phyloP scores from a whole-genome alignment of 2,888 invertebrate genomes.

The Aleiodes leptofemur region DNA sequence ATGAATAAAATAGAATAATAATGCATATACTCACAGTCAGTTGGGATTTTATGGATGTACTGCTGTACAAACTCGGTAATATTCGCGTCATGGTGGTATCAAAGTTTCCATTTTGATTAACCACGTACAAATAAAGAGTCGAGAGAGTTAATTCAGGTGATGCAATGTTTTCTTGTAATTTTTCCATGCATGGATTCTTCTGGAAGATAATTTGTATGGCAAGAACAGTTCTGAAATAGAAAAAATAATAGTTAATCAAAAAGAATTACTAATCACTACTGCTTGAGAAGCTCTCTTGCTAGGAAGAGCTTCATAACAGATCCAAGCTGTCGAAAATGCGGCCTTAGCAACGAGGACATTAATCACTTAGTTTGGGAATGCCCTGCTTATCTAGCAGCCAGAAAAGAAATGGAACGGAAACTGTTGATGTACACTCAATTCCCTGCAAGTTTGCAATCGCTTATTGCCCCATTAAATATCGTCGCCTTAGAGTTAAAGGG shows the following conservation, averaged over 20 bases:
- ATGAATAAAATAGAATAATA: neutral
- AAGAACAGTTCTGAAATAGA: constrained; percentile 61
- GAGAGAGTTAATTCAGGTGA: constrained; percentile 58
- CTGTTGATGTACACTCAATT: no score
- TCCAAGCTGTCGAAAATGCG: no score
- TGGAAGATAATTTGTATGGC: constrained; percentile 65
- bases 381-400: no score
- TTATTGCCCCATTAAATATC: no score
- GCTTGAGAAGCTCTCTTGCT: no score
- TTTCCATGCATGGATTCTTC: constrained; percentile 65
- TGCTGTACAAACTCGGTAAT: constrained; percentile 65
- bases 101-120: constrained; percentile 66
- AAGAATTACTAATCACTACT: no score
- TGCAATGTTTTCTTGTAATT: constrained; percentile 39
- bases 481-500: no score
- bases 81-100: constrained; percentile 66
- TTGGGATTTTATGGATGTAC: constrained; percentile 60
- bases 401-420: no score
- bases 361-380: no score
- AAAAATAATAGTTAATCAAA: neutral
- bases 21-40: constrained; percentile 64
- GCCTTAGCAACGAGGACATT: no score
- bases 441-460: no score
- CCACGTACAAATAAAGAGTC: constrained; percentile 66
- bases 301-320: no score